Evolutionary conservation across 30 jellyfish, hydroid and myxozoan species (phyloP), one percentile per base, ranked within the genome.

Genomic region (Aurelia sp.): DNA sequence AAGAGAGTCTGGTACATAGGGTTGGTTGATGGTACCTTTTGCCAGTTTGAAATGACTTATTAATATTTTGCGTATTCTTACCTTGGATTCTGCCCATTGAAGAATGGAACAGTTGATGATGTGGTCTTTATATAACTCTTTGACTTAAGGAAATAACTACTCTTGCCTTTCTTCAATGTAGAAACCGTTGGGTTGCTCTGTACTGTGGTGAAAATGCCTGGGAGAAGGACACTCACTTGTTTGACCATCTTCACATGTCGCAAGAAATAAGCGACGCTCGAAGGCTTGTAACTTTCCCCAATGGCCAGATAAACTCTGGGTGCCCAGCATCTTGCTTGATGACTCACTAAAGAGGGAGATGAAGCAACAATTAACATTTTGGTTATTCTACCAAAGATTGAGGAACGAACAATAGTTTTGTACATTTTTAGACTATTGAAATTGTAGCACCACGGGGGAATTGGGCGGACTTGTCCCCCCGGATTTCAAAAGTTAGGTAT

Each of bases 241-340:
- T 20, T 48, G 21, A 63, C 73, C 74, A 81, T 18, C 19, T 18
- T 81, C 24, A 81, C 91, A 1, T 67, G 21, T 15, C 61, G 18
- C 76, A 81, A 67, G 48, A 64, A 66, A 41, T 65, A 81, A 19
- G 57, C 74, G 8, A 81, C 63, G n/a, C 74, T 40, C 18, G 91
- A 81, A 13, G 91, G 91, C 20, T 47, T 65, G 84, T 31, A 81
- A 3, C 21, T 21, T 31, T 81, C 91, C 4, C 82, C 82, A 40
- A 57, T 52, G 21, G 91, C 91, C 58, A 81, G 64, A 68, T 47
- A 64, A 11, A 81, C 48, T 52, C 20, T 24, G 1, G 91, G 91
- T 30, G 91, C 91, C 76, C 76, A 76, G 21, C 84, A 72, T 40
- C 72, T 72, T 11, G 84, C 51, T 47, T 72, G 84, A 20, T 19